Evolutionary conservation across 1,140 invertebrate genomes (phyloP).

Genomic region (Notospermus geniculatus): DNA sequence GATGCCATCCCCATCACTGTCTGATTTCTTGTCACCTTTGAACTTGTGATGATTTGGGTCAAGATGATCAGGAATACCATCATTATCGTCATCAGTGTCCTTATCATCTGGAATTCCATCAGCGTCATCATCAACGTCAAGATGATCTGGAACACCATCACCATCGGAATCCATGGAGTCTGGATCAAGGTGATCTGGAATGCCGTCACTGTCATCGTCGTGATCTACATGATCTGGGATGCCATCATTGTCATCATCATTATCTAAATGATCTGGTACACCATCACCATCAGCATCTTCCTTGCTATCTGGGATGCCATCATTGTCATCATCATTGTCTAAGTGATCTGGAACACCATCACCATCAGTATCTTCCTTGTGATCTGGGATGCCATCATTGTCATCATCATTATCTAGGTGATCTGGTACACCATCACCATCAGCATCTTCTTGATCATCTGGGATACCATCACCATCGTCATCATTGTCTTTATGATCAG

Average conservation of each 20-base stretch:
- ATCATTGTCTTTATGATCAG: slow-evolving; percentile 42
- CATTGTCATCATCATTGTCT: slow-evolving; percentile 38
- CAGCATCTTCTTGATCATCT: slow-evolving; percentile 22
- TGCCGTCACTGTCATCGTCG: slow-evolving; percentile 33
- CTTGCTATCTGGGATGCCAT: slow-evolving; percentile 37
- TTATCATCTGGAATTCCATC: slow-evolving; percentile 42
- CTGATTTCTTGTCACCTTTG: slow-evolving; percentile 22
- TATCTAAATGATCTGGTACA: slow-evolving; percentile 20
- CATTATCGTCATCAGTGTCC: slow-evolving; percentile 35
- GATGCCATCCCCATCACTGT: slow-evolving; percentile 24
- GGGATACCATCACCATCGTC: slow-evolving; percentile 44
- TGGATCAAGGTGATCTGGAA: slow-evolving; percentile 24
- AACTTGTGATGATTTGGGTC: slow-evolving; percentile 25
- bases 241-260: slow-evolving; percentile 34
- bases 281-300: slow-evolving; percentile 39
- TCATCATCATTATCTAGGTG: slow-evolving; percentile 36
- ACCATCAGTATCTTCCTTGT: slow-evolving; percentile 37
- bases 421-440: slow-evolving; percentile 27
- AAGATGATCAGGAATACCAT: slow-evolving; percentile 35
- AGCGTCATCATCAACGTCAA: slow-evolving; percentile 36
- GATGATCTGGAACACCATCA: slow-evolving; percentile 40
- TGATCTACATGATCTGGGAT: slow-evolving; percentile 38
- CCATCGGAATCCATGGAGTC: slow-evolving; percentile 40
- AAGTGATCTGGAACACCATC: slow-evolving; percentile 42
- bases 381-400: slow-evolving; percentile 45